Conservation (phyloP, 2,888 invertebrate species). For the Cataglyphis rosenhaueri region DNA sequence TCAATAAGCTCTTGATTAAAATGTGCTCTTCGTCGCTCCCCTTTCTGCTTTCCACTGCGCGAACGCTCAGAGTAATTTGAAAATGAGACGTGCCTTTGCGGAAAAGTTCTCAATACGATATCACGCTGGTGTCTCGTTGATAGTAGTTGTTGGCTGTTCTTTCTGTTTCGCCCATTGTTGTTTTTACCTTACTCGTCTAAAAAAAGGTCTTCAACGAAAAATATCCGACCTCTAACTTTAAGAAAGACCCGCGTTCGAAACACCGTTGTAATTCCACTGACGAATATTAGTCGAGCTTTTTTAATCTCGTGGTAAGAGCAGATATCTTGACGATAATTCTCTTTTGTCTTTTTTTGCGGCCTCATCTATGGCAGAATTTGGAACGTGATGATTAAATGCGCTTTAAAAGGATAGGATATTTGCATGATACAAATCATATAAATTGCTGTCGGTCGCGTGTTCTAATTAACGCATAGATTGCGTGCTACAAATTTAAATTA, state of each 20-base stretch:
- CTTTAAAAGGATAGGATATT: constrained; percentile 26
- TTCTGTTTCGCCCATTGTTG: constrained; percentile 23
- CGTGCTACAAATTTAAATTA: constrained; percentile 20
- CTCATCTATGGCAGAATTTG: neutral
- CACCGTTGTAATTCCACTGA: constrained; percentile 38
- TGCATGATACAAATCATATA: constrained; percentile 37
- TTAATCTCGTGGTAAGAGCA: constrained; percentile 37
- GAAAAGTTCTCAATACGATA: constrained; percentile 77
- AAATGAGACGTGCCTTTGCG: constrained; percentile 76
- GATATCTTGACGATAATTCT: constrained; percentile 43
- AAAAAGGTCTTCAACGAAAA: constrained; percentile 55
- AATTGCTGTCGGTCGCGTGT: neutral
- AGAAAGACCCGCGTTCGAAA: constrained; percentile 5
- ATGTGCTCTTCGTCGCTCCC: constrained; percentile 66
- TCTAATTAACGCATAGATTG: constrained; percentile 32
- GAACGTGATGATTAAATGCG: constrained; percentile 18
- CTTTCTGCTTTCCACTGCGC: neutral
- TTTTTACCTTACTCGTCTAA: constrained; percentile 42
- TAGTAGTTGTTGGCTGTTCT: constrained; percentile 26
- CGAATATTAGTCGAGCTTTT: constrained; percentile 50
- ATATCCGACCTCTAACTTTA: constrained; percentile 9
- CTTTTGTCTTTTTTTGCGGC: neutral
- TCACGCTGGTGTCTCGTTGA: constrained; percentile 53
- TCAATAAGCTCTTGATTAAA: constrained; percentile 81
- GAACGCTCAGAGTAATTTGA: constrained; percentile 74